These are phyloP conservation scores for Glyptemys insculpta DNA, from an alignment of 2,797 vertebrate species.

Conservation along the genomic window DNA sequence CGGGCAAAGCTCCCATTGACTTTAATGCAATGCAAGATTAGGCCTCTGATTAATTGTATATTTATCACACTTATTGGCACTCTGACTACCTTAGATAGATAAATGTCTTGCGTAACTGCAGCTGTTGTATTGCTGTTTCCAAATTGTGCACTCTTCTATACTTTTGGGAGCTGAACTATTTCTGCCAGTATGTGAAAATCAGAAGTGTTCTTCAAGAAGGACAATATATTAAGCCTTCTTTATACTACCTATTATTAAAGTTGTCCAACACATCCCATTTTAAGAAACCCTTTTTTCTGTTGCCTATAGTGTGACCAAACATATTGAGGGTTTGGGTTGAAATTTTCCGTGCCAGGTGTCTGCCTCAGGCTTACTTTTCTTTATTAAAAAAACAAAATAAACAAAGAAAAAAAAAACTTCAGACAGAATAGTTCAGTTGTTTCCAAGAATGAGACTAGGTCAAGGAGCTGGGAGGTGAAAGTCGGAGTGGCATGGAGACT, in stretches of 20 bases:
- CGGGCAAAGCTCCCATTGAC: neutral
- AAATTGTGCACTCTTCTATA: neutral
- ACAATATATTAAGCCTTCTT: neutral
- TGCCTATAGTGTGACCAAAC: neutral
- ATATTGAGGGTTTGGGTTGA: neutral
- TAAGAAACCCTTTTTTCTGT: neutral
- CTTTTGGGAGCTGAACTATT: neutral
- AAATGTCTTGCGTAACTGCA: neutral
- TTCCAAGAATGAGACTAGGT: too few species aligned
- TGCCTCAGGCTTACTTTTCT: too few species aligned
- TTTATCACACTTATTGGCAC: neutral
- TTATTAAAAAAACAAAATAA: too few species aligned
- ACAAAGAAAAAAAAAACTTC: too few species aligned
- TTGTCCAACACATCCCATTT: neutral
- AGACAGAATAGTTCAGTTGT: too few species aligned
- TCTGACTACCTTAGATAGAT: neutral
- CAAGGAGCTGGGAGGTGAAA: too few species aligned
- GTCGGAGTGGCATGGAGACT: too few species aligned
- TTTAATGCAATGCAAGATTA: neutral
- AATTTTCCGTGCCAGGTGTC: too few species aligned
- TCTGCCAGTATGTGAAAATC: neutral
- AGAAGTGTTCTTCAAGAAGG: neutral
- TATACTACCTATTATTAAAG: neutral
- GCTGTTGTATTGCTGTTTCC: neutral
- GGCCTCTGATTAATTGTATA: neutral